Evolutionary conservation across 2,888 invertebrate genomes (phyloP), one percentile per base, ranked within the genome.

Genomic region (Arrhopalites spinosus): DNA sequence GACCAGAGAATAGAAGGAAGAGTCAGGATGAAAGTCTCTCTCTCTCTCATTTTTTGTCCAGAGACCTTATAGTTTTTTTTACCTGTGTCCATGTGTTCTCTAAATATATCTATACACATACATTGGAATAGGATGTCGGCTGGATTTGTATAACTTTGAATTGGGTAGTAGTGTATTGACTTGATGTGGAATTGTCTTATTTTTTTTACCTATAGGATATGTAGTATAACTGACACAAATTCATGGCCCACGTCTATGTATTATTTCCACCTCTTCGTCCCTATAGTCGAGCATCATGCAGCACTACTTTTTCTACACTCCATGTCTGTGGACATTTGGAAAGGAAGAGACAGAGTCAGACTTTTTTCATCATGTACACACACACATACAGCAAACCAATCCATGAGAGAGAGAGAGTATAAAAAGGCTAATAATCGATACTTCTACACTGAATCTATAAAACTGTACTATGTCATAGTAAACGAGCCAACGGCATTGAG

Each of bases 371-470:
- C 71, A 71, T 59, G 71, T 29, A 68, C 25, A 68, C 45, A 20
- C n/a, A 36, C 27, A 66, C 36, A 66, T 20, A 20, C n/a, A 71
- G 30, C 43, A 71, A 71, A 71, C 43, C 61, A 71, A 71, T 23
- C 59, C 71, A 71, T 20, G 67, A 66, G 73, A 30, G 64, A 25
- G 67, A 66, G 73, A 30, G 64, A 25, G 29, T 53, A 67, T 29
- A 59, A 74, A 74, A 74, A 69, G 74, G 68, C 74, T 74, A 74
- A 74, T 74, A 74, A 74, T 74, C 74, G 53, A 74, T 74, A 74
- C 69, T 74, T 64, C 47, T 30, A 36, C 67, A 56, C 56, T 61
- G 68, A 74, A 74, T 74, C 74, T 74, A 71, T 59, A 61, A 23
- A 23, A 36, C 53, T 69, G 69, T 30, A 36, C 66, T 45, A 66